Base-by-base conservation (phyloP, 2,113 vertebrate species). In the Boleophthalmus pectinirostris region DNA sequence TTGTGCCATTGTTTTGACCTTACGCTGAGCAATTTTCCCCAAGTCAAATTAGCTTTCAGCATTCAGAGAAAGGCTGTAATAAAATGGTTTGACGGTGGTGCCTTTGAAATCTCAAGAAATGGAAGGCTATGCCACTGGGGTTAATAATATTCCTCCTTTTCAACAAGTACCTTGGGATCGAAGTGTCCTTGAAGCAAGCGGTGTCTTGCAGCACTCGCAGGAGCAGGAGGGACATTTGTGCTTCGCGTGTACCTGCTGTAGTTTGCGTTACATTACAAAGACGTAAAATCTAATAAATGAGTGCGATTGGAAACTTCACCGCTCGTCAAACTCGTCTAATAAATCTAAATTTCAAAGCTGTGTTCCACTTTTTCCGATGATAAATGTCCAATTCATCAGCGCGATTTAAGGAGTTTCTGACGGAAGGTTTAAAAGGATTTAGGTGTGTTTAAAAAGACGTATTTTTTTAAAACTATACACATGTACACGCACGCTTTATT, bases 101-200 rank as follows among this genome's bases (percentile, higher is more conserved):
- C 88, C 87, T 78, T 83, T 82, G 87, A 90, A 92, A 90, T 90
- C 81, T 84, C 82, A 91, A 90, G 90, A 92, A 93, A 92, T 85
- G 86, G 84, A 90, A 88, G 87, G 81, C 85, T 75, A 71, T 92
- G 94, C 91, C 93, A 94, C 82, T 64, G 90, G 92, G 94, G 94
- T 94, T 94, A 94, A 94, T 94, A 93, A 92, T 92, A 94, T 94
- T 94, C 93, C 89, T 93, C 86, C 88, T 94, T 88, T 94, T 94
- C 93, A 94, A 93, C 92, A 94, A 94, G 93, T 94, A 93, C 90
- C 93, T 86, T 90, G 93, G 93, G 92, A 93, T 91, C 64, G 73
- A 76, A 77, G 86, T 91, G 93, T 94, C 93, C 93, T 94, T 94
- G 93, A 94, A 88, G 86, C 78, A 77, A 90, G 88, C 87, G 80